Conservation (phyloP, 2,113 vertebrate genomes). For the Pseudorectes ferrugineus region DNA sequence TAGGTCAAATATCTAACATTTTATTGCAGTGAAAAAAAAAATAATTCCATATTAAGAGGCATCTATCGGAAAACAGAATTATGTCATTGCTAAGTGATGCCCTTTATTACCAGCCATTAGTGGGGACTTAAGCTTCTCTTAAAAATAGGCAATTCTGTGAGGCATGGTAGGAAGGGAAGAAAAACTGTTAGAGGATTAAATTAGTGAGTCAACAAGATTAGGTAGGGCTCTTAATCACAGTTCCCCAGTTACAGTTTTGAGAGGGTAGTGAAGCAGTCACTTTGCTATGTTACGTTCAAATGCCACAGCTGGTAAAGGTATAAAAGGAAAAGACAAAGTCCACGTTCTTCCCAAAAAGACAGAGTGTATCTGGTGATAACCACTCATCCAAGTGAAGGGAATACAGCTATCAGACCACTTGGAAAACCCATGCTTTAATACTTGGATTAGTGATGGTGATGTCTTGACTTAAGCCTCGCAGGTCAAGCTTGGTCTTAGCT, state of each 20-base stretch:
- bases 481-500: background rate
- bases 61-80: background rate
- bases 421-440: background rate
- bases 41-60: background rate
- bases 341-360: background rate
- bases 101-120: background rate
- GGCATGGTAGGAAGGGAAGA: background rate
- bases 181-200: background rate
- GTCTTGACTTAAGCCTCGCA: background rate
- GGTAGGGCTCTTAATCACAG: background rate
- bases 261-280: background rate
- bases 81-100: background rate
- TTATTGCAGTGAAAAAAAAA: background rate
- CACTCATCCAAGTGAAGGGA: background rate
- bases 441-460: background rate
- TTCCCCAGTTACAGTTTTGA: background rate
- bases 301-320: background rate
- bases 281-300: background rate
- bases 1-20: background rate
- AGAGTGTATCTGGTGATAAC: background rate
- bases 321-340: background rate
- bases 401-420: background rate
- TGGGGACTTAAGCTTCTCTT: background rate
- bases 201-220: background rate
- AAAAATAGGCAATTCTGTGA: background rate